Conservation (phyloP, 2,113 vertebrate species). For the Varanus salvator region DNA sequence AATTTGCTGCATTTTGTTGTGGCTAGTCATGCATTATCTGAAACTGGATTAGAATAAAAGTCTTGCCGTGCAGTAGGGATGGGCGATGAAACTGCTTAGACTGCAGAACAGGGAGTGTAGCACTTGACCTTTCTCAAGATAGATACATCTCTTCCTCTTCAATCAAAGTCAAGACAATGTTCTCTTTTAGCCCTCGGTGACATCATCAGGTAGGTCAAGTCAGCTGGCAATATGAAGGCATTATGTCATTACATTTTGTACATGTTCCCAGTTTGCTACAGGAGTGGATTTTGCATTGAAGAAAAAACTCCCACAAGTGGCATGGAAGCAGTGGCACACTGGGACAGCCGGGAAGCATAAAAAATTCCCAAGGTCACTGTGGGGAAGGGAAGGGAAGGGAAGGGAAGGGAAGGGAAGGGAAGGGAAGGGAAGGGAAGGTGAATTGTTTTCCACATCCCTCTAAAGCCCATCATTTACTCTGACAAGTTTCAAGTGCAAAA, state of each 20-base stretch:
- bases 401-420: not conserved
- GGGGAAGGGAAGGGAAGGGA: not conserved
- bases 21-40: not conserved
- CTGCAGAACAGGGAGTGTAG: not conserved
- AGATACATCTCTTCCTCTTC: not conserved
- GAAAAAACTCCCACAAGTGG: not conserved
- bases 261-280: too few relatives aligned
- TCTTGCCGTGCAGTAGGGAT: not conserved
- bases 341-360: not conserved
- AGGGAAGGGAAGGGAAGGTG: not conserved
- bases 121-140: not conserved
- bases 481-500: not conserved
- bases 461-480: not conserved
- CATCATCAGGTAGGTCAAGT: not conserved
- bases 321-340: not conserved
- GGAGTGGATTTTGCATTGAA: not conserved
- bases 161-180: not conserved
- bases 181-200: not conserved
- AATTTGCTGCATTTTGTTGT: not conserved
- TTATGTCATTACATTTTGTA: too few relatives aligned
- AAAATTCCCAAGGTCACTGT: not conserved
- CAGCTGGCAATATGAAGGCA: not conserved
- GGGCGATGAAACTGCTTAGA: not conserved
- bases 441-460: not conserved
- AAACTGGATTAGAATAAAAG: not conserved